phyloP scores from a whole-genome alignment of 2,797 vertebrate species.

The Notoglanidium macrostoma region DNA sequence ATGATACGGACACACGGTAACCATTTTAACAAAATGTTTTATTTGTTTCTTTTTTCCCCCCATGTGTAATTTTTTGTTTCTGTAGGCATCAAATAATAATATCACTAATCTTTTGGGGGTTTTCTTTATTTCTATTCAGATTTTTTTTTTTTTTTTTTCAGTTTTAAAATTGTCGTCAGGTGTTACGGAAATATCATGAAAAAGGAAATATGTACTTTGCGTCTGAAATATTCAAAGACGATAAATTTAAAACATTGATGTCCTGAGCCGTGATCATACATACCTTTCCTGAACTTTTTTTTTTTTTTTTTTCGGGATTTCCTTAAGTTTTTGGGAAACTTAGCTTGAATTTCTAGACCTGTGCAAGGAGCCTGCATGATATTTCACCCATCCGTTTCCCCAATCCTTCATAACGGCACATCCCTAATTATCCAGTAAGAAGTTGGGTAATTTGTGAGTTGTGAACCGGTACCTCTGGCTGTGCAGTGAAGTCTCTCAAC shows the following conservation, averaged over 20 bases:
- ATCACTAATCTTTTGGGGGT: background rate
- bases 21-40: background rate
- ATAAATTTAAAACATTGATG: background rate
- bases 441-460: background rate
- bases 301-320: background rate
- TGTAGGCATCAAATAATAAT: background rate
- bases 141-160: background rate
- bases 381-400: too few species aligned
- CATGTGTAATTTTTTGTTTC: background rate
- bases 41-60: background rate
- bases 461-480: conserved; percentile 86
- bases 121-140: background rate
- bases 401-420: background rate
- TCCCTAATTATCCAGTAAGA: background rate
- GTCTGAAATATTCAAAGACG: background rate
- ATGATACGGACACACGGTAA: background rate
- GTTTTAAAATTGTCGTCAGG: background rate
- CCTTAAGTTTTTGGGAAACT: too few species aligned
- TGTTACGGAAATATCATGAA: background rate
- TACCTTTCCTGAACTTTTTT: background rate
- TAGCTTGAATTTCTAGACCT: background rate
- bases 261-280: background rate
- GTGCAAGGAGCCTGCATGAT: background rate
- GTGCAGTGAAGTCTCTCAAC: conserved; percentile 89
- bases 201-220: background rate